phyloP scores from a whole-genome alignment of 2,888 invertebrate genomes.

The Rhagophthalmus giganteus region DNA sequence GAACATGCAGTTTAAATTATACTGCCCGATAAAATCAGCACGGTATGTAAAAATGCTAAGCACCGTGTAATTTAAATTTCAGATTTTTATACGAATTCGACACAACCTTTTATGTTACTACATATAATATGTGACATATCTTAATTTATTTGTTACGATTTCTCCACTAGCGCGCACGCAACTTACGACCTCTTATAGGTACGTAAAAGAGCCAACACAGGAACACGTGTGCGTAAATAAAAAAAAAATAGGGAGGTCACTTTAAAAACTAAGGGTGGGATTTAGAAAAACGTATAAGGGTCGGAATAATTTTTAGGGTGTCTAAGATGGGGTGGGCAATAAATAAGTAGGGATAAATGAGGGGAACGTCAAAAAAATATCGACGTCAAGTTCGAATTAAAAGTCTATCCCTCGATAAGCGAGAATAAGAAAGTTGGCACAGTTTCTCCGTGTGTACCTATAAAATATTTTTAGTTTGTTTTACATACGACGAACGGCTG shows the following conservation, averaged over 20 bases:
- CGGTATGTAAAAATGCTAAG: conserved; percentile 8
- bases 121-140: conserved; percentile 7
- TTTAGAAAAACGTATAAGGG: conserved; percentile 43
- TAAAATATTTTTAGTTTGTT: conserved; percentile 19
- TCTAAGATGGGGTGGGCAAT: conserved; percentile 37
- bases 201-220: too few species aligned
- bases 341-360: conserved; percentile 29
- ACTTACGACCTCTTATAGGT: too few species aligned
- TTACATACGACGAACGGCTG: conserved; percentile 8
- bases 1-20: conserved; percentile 18
- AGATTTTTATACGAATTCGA: conserved; percentile 17
- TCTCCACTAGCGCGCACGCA: too few species aligned
- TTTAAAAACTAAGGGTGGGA: conserved; percentile 45
- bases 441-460: conserved; percentile 1
- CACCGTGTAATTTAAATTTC: conserved; percentile 20
- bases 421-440: conserved; percentile 13
- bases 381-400: neutral
- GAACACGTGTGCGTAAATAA: conserved; percentile 14
- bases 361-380: conserved; percentile 14
- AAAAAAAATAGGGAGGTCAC: conserved; percentile 42
- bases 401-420: conserved; percentile 2
- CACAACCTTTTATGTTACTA: conserved; percentile 12
- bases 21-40: conserved; percentile 14
- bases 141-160: conserved; percentile 7
- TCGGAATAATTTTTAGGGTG: conserved; percentile 37